Evolutionary conservation across 2,888 invertebrate genomes (phyloP), one percentile per base, ranked within the genome.

Genomic region (Sceliomorpha sp.): DNA sequence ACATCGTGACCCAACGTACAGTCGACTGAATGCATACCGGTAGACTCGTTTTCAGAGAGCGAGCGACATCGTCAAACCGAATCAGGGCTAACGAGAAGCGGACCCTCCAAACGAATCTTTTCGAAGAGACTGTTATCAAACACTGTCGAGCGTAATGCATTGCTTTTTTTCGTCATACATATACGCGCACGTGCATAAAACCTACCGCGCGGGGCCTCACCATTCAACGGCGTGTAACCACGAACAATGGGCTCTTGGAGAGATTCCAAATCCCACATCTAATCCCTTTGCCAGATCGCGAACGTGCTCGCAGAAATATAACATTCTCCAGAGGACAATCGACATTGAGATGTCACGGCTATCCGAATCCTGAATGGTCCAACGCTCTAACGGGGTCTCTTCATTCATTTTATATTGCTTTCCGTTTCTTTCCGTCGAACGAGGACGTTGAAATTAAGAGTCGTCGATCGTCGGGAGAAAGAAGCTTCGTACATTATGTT

Each of bases 211-310:
- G 7, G 39, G 24, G 48, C 20, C 48, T 34, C 26, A 14, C 64
- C 56, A 63, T 56, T 70, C 64, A 70, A 29, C 40, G 47, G 51
- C 59, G 67, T 56, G 62, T 70, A 70, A 66, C 76, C 69, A 67
- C 73, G 69, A 73, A 77, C 76, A 77, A 77, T 71, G 60, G 69
- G 34, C 53, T 47, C 63, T 74, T 77, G 76, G 77, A 75, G 67
- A 56, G 51, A 29, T 56, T 73, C 78, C 78, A 77, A 70, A 56
- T 50, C 63, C 63, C 73, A 59, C 62, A 72, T 64, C 63, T 64
- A 71, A 66, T 70, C 62, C 62, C 55, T 70, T 62, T 70, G 60
- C 63, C 70, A 55, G 70, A 64, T 70, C 64, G 60, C 44, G 50
- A 56, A 70, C 70, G 66, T 64, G 66, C 70, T 64, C 62, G 50